Percentiles rank a stretch among this genome's conserved stretches.
Evolutionary conservation across 2,888 invertebrate genomes (phyloP).

Genomic region (Apamea crenata): DNA sequence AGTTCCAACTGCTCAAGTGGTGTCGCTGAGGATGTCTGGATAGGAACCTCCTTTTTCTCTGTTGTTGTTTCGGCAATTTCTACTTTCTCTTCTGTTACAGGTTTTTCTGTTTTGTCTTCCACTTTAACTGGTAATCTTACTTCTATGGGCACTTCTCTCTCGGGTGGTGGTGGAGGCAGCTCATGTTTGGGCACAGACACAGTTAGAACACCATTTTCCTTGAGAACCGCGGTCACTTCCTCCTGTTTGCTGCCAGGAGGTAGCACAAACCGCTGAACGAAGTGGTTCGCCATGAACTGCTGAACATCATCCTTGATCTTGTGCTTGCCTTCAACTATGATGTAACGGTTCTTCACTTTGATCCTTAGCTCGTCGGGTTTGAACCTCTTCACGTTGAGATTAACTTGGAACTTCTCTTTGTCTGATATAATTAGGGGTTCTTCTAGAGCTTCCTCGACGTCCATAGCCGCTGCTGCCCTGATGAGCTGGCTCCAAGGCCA

Average conservation of each 20-base stretch:
- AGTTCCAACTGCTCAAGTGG: conserved; percentile 79
- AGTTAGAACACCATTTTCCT: conserved; percentile 80
- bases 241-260: conserved; percentile 84
- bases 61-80: conserved; percentile 56
- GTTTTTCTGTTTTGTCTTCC: conserved; percentile 70
- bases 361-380: conserved; percentile 84
- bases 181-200: conserved; percentile 85
- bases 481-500: conserved; percentile 87
- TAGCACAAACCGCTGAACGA: conserved; percentile 84
- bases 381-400: conserved; percentile 81
- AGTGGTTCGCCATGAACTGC: conserved; percentile 83
- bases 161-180: conserved; percentile 84
- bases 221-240: conserved; percentile 83
- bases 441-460: conserved; percentile 79
- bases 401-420: conserved; percentile 80
- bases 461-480: conserved; percentile 80
- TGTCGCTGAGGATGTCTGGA: conserved; percentile 64
- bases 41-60: conserved; percentile 55
- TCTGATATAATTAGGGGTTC: conserved; percentile 84
- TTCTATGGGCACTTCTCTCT: conserved; percentile 84
- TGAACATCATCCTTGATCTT: conserved; percentile 77
- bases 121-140: conserved; percentile 71
- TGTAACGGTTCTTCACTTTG: conserved; percentile 84
- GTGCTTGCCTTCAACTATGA: conserved; percentile 84
- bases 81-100: conserved; percentile 66